These are phyloP conservation scores for Clarias macrocephalus DNA, from an alignment of 2,113 vertebrate genomes.

Conservation along the genomic window DNA sequence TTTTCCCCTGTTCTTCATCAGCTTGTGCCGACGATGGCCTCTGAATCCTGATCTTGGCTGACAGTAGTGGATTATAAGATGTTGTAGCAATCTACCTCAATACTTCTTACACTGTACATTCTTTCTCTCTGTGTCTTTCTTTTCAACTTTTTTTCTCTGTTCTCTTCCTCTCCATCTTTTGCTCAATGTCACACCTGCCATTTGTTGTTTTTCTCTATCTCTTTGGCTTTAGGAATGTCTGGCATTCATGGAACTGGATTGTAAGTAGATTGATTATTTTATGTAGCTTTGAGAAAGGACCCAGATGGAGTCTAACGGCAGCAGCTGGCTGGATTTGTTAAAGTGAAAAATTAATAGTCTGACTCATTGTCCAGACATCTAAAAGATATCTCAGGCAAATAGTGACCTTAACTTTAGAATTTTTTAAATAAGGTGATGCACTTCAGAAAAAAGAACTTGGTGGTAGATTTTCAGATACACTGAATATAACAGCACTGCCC, in stretches of 20 bases:
- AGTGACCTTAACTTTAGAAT: background rate
- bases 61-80: background rate
- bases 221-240: constrained; percentile 17
- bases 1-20: background rate
- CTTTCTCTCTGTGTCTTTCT: background rate
- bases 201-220: background rate
- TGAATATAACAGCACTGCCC: background rate
- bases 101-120: background rate
- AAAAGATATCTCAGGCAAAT: constrained; percentile 14
- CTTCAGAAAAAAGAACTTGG: background rate
- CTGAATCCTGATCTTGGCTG: background rate
- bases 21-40: background rate
- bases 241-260: constrained; percentile 45
- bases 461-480: background rate
- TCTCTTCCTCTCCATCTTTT: background rate
- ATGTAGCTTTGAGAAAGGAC: constrained; percentile 35
- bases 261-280: constrained; percentile 53
- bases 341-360: constrained; percentile 24
- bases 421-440: background rate
- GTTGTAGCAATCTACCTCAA: background rate
- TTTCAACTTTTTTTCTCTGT: background rate
- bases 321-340: constrained; percentile 23
- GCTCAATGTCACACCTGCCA: background rate
- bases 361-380: constrained; percentile 20
- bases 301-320: constrained; percentile 29